Percentiles rank a stretch among this genome's conserved stretches.
Conservation (phyloP, 2,113 vertebrate species). For the Galemys pyrenaicus region DNA sequence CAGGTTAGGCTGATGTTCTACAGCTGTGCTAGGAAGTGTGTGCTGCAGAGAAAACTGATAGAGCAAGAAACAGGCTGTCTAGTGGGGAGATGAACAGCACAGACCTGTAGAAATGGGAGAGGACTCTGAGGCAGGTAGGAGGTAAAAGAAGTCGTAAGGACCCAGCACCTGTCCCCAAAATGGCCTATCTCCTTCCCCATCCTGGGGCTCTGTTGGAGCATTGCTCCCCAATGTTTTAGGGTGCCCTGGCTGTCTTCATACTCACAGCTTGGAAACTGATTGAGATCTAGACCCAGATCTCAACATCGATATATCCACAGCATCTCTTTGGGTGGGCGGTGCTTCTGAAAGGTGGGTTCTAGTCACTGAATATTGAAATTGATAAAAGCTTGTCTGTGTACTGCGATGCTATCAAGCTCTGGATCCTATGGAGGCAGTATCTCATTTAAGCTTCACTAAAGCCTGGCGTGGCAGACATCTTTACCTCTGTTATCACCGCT, state of each 20-base stretch:
- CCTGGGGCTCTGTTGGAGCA: background rate
- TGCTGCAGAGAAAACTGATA: background rate
- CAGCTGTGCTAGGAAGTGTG: background rate
- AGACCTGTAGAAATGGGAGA: background rate
- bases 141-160: background rate
- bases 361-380: background rate
- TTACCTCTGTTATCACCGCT: background rate
- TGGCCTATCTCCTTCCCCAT: background rate
- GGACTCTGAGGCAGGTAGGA: background rate
- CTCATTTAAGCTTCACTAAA: background rate
- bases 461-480: background rate
- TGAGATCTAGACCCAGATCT: no score
- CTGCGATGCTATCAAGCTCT: background rate
- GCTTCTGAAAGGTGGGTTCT: background rate
- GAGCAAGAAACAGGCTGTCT: background rate
- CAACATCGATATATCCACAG: background rate
- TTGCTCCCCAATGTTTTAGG: background rate
- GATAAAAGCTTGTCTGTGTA: background rate
- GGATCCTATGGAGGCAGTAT: background rate
- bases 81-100: background rate
- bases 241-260: background rate
- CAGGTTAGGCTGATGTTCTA: background rate
- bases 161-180: background rate
- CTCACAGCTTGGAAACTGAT: no score
- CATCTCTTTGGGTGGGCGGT: background rate